These are phyloP conservation scores for Larimichthys crocea DNA, from an alignment of 2,113 vertebrate species.

Conservation along the genomic window DNA sequence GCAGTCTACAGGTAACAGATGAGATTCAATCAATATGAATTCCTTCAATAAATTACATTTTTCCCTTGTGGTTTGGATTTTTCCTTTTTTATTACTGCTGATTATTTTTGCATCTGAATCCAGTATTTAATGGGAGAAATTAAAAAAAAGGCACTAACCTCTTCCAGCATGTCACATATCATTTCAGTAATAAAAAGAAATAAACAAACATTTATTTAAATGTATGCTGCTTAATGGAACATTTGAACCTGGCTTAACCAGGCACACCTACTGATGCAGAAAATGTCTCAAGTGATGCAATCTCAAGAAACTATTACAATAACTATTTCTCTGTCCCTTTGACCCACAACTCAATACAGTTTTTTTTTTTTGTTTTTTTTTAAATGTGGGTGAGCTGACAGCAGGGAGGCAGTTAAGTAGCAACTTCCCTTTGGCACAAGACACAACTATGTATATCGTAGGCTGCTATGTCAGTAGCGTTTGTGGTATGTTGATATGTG, in stretches of 20 bases:
- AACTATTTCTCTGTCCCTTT: neutral
- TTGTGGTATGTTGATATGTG: too few species aligned
- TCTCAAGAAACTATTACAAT: neutral
- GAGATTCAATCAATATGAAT: neutral
- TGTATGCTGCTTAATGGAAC: neutral
- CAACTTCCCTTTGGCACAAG: neutral
- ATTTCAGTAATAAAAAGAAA: conserved; percentile 48
- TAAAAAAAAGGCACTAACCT: conserved; percentile 56
- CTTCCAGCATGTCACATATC: conserved; percentile 48
- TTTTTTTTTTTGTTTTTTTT: neutral
- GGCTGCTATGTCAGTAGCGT: too few species aligned
- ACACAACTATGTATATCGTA: too few species aligned
- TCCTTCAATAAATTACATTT: neutral
- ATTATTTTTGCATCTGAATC: conserved; percentile 4
- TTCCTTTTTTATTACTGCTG: neutral
- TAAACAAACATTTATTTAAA: conserved; percentile 22
- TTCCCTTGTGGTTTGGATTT: neutral
- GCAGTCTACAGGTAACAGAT: neutral
- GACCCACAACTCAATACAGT: neutral
- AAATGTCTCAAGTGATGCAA: neutral
- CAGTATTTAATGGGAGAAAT: conserved; percentile 23
- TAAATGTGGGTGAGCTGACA: neutral
- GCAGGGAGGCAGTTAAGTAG: neutral
- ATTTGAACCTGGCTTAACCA: neutral
- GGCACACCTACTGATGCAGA: neutral